Conservation (phyloP, 2,113 vertebrate genomes). For the Amblyornis subalaris region DNA sequence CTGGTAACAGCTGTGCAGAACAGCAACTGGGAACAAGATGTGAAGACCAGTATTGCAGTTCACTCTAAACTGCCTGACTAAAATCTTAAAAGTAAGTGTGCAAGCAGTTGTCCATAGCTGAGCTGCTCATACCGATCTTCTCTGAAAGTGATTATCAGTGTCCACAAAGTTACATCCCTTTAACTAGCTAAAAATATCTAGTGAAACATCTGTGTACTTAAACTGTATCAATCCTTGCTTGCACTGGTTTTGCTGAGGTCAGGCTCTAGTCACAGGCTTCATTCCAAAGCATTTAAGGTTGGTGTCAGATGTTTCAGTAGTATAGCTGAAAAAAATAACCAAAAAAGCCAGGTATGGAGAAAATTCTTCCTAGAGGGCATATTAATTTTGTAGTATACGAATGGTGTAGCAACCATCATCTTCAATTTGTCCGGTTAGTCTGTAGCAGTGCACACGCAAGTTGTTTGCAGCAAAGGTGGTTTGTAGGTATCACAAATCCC, state of each 20-base stretch:
- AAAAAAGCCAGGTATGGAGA: neutral
- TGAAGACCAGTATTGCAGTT: neutral
- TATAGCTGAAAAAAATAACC: neutral
- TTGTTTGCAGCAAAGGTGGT: neutral
- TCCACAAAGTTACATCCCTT: neutral
- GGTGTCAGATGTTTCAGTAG: neutral
- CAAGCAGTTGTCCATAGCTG: neutral
- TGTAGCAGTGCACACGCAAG: fast-evolving
- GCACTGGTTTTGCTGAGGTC: neutral
- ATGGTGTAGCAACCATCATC: neutral
- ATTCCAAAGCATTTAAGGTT: neutral
- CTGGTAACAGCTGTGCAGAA: neutral
- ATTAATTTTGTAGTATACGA: neutral
- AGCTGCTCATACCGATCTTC: neutral
- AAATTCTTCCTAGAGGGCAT: neutral
- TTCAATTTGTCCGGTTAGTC: neutral
- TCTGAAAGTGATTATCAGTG: neutral
- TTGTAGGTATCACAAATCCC: neutral
- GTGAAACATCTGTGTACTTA: neutral
- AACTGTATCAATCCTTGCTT: neutral
- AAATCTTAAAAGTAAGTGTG: neutral
- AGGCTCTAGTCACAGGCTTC: neutral
- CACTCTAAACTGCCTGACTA: neutral
- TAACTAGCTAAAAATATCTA: neutral
- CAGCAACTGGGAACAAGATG: fast-evolving